These are phyloP conservation scores for Bhutanitis thaidina DNA, from an alignment of 2,888 invertebrate genomes.

Conservation along the genomic window DNA sequence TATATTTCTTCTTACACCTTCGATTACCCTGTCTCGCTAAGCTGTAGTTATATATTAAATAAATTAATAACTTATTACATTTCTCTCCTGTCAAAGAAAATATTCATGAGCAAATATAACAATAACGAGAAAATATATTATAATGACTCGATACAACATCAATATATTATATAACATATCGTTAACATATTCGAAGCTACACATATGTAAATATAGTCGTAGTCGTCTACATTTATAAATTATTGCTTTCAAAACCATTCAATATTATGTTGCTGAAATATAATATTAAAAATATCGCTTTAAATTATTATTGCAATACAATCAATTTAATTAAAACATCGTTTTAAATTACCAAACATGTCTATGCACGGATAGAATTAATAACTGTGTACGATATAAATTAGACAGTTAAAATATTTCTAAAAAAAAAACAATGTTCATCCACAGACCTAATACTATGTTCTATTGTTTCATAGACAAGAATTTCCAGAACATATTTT, in stretches of 20 bases:
- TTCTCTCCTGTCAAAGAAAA: constrained; percentile 16
- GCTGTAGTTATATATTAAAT: constrained; percentile 22
- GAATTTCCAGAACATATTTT: too few species aligned
- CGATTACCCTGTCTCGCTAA: constrained; percentile 34
- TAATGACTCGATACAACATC: constrained; percentile 17
- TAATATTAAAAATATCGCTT: background rate
- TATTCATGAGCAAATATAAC: constrained; percentile 16
- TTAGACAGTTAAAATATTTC: too few species aligned
- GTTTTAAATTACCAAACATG: background rate
- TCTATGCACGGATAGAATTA: background rate
- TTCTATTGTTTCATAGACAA: too few species aligned
- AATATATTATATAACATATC: constrained; percentile 7
- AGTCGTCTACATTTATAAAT: constrained; percentile 1
- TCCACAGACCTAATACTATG: too few species aligned
- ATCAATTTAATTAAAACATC: background rate
- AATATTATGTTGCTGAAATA: background rate
- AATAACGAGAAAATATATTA: constrained; percentile 17
- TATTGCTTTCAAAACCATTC: background rate
- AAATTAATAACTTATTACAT: constrained; percentile 11
- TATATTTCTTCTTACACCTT: constrained; percentile 20
- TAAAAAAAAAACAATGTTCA: too few species aligned
- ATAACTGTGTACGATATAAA: background rate
- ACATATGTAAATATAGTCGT: constrained; percentile 6
- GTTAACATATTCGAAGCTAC: constrained; percentile 10
- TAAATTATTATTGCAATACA: background rate